Base-by-base conservation (phyloP, 2,797 vertebrate species). In the Pagetopsis macropterus region DNA sequence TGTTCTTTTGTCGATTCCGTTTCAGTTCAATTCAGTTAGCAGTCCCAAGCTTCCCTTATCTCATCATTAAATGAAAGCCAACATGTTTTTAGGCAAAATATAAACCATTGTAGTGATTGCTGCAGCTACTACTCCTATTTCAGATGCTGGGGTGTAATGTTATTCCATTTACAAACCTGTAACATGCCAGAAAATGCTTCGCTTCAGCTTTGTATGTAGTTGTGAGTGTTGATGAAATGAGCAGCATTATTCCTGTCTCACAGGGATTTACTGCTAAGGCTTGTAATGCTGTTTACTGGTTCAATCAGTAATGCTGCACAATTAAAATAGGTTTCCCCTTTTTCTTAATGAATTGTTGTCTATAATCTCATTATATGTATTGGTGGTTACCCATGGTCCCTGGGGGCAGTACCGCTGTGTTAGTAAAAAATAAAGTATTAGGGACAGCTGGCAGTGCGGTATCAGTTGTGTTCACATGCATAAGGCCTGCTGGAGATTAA, bases 351-450 rank as follows among this genome's bases (percentile, higher is more conserved):
- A 83, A 48, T 85, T 76, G 80, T 65, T 60, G 64, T 60, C 46
- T 52, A 73, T 90, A 89, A 92, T 93, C 89, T 87, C 72, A 90
- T 93, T 91, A 91, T 78, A 70, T 72, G 81, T 80, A 83, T 88
- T 90, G 88, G 84, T 86, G 72, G 87, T 84, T 83, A 76, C 66
- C 69, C 76, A 60, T 80, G 56, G 74, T 55, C 81, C 85, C 81
- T 23, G 11, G 52, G 75, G 89, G 83, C 68, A 66, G 45, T 19
- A 19, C 70, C 64, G 77, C 85, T 78, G 72, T 78, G 66, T 67
- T 71, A 46, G 66, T 59, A 72, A 84, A 78, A 81, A 73, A 79
- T 73, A 55, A 55, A 55, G 78, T 77, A 86, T 90, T 88, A 86
- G 70, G 76, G 88, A 85, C 90, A 93, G 90, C 89, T 93, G 91